Evolutionary conservation across 2,113 vertebrate genomes (phyloP).

Genomic region (Excalfactoria chinensis): DNA sequence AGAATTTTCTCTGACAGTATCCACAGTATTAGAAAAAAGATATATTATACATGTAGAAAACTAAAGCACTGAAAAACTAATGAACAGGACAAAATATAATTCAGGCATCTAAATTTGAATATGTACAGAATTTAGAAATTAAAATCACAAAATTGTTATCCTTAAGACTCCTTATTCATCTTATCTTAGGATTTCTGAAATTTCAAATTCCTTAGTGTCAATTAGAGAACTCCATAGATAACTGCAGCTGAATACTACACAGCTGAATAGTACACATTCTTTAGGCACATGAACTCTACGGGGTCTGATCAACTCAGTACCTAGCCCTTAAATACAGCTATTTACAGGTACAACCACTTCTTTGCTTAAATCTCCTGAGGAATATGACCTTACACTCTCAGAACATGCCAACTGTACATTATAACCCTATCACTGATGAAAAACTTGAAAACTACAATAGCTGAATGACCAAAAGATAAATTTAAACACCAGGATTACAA

Average conservation of each 20-base stretch:
- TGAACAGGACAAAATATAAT: neutral
- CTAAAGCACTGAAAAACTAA: neutral
- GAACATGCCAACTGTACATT: neutral
- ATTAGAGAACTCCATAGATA: neutral
- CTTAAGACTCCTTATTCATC: neutral
- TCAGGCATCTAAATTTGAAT: neutral
- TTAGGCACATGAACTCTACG: neutral
- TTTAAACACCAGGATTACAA: neutral
- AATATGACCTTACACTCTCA: neutral
- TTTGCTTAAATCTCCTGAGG: neutral
- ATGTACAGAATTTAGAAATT: neutral
- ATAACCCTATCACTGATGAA: neutral
- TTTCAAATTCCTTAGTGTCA: neutral
- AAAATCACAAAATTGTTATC: rapidly evolving
- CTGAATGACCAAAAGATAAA: neutral
- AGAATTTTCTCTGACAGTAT: neutral
- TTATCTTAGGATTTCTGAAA: neutral
- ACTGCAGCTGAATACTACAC: neutral
- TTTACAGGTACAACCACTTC: neutral
- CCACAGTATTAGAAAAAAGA: neutral
- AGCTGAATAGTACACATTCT: neutral
- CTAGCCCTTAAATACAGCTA: neutral
- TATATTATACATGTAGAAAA: neutral
- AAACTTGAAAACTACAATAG: neutral
- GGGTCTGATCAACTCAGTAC: neutral